phyloP scores from a whole-genome alignment of 2,113 vertebrate genomes.

The Rhynchomys soricoides region DNA sequence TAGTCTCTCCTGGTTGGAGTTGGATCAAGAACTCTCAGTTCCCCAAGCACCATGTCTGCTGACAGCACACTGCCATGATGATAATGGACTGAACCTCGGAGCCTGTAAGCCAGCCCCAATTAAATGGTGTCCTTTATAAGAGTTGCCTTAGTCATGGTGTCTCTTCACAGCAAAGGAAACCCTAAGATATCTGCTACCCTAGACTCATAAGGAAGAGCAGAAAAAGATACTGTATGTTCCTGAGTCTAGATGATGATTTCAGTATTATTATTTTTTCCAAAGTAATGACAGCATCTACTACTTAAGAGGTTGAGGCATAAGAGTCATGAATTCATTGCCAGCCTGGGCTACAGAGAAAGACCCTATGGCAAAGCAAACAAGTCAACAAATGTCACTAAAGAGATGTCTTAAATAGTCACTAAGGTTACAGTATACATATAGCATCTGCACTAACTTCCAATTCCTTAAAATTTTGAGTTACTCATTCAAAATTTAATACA shows the following conservation, averaged over 20 bases:
- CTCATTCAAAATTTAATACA: neutral
- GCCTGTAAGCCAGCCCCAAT: too few species aligned
- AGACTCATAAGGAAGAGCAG: neutral
- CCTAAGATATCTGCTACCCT: too few species aligned
- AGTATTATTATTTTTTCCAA: neutral
- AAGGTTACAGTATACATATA: neutral
- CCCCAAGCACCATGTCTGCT: too few species aligned
- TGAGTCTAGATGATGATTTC: neutral
- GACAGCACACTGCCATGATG: too few species aligned
- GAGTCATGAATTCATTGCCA: neutral
- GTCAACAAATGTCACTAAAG: neutral
- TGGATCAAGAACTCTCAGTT: too few species aligned
- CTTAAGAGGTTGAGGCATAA: neutral
- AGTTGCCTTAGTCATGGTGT: too few species aligned
- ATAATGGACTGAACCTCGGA: too few species aligned
- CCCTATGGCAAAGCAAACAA: neutral
- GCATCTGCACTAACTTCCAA: neutral
- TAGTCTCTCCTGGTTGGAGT: too few species aligned
- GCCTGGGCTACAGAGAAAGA: neutral
- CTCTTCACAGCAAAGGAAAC: too few species aligned
- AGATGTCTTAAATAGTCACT: neutral
- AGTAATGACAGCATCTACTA: neutral
- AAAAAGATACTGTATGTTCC: rapidly evolving
- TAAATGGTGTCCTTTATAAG: too few species aligned
- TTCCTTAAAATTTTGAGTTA: neutral